A percentile compares a stretch with the other conserved stretches of the same genome.
Conservation (phyloP, 2,113 vertebrate genomes). For the Istiophorus platypterus region DNA sequence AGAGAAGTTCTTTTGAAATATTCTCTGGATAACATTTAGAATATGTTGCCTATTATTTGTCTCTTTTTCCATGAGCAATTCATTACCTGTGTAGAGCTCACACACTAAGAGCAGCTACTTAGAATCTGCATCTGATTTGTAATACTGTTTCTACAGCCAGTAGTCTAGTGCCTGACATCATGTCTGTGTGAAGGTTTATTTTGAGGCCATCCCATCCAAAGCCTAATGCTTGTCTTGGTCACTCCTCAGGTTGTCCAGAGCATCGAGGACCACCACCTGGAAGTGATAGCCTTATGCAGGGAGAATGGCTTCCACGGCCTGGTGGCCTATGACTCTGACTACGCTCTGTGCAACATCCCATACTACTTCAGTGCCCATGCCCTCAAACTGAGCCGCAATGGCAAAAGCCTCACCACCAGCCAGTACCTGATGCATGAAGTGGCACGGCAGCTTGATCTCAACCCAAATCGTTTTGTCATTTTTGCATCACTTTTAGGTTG, state of each 20-base stretch:
- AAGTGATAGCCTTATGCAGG: constrained; percentile 95
- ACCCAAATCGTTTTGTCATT: constrained; percentile 93
- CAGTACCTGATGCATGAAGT: constrained; percentile 98
- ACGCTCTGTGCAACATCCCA: constrained; percentile 95
- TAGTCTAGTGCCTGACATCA: not conserved
- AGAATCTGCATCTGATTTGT: not conserved
- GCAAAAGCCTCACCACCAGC: constrained; percentile 97
- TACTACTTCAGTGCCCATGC: constrained; percentile 97
- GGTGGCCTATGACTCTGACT: constrained; percentile 96
- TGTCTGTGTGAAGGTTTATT: constrained; percentile 21
- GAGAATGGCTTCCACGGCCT: constrained; percentile 96
- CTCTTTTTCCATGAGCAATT: not conserved
- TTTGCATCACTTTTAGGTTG: constrained; percentile 97
- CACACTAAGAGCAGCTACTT: not conserved
- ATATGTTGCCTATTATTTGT: not conserved
- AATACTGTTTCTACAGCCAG: not conserved
- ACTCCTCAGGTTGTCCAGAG: constrained; percentile 92
- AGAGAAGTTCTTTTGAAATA: not conserved
- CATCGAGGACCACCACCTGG: constrained; percentile 97
- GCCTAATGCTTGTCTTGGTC: constrained; percentile 3
- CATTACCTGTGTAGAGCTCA: not conserved
- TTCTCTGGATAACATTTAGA: not conserved
- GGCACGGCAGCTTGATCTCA: constrained; percentile 96
- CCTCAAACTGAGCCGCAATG: constrained; percentile 97
- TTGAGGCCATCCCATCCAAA: not conserved